Percentiles rank a stretch among this genome's conserved stretches.
phyloP scores from a whole-genome alignment of 23 tunicate species.

The Ciona savignyi region DNA sequence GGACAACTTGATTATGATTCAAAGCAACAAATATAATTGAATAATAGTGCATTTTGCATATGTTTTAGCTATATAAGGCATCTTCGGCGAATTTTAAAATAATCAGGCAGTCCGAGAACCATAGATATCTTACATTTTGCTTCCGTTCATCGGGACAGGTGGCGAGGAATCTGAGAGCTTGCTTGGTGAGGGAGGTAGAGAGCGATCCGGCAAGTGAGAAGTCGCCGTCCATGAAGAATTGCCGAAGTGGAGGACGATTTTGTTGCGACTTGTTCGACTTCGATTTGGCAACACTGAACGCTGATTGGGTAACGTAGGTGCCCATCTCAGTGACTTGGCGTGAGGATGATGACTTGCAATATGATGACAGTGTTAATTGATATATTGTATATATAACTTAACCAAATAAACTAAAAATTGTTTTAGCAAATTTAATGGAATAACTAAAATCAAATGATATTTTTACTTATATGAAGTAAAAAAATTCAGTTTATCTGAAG shows the following conservation, averaged over 20 bases:
- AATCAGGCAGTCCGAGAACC: not conserved
- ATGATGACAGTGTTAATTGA: too few relatives aligned
- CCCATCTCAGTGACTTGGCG: conserved; percentile 95
- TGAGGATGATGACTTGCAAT: conserved; percentile 40
- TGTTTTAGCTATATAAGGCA: too few relatives aligned
- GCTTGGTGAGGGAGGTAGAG: conserved; percentile 91
- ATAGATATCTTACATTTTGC: conserved; percentile 64
- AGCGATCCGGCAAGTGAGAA: conserved; percentile 75
- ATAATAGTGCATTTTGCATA: too few relatives aligned
- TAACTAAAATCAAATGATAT: too few relatives aligned
- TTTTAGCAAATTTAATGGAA: too few relatives aligned
- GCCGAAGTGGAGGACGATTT: conserved; percentile 78
- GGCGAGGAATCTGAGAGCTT: conserved; percentile 58
- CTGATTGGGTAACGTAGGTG: conserved; percentile 96
- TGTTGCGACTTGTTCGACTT: conserved; percentile 14
- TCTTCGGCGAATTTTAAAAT: not conserved
- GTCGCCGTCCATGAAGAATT: conserved; percentile 93
- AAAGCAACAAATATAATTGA: too few relatives aligned
- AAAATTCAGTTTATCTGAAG: too few relatives aligned
- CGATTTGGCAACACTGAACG: conserved; percentile 50
- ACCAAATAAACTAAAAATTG: too few relatives aligned
- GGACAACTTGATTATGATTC: too few relatives aligned
- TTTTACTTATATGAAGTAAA: too few relatives aligned
- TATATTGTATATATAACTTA: too few relatives aligned
- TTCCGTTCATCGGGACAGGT: conserved; percentile 46